Conservation (phyloP, 2,888 invertebrate genomes). For the Amblyjoppa fuscipennis region DNA sequence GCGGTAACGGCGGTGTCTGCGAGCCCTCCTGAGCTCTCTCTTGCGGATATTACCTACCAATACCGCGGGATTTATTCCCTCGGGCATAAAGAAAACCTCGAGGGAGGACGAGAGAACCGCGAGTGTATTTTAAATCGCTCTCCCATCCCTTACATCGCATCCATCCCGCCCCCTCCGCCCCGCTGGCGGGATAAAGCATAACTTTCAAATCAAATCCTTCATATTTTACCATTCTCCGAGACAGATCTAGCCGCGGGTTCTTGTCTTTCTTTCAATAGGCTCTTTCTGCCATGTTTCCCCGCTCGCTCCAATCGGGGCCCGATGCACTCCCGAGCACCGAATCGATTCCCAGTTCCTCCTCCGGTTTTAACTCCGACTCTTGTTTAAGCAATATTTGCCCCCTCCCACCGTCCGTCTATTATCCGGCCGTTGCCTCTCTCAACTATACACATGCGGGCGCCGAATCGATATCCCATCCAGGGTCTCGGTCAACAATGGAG, state of each 20-base stretch:
- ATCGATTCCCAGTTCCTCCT: neutral
- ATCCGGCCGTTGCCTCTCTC: neutral
- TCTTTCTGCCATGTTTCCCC: neutral
- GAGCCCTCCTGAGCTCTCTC: slow-evolving; percentile 41
- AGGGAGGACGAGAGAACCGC: slow-evolving; percentile 63
- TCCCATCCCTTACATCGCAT: slow-evolving; percentile 29
- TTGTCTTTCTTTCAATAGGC: neutral
- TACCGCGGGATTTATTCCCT: slow-evolving; percentile 79
- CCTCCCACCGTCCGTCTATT: neutral
- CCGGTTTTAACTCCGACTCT: neutral
- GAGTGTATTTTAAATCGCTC: slow-evolving; percentile 75
- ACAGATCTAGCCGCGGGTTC: slow-evolving; percentile 18
- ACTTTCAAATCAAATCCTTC: slow-evolving; percentile 66
- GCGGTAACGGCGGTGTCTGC: slow-evolving; percentile 57
- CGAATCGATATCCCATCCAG: slow-evolving; percentile 25
- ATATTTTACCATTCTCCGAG: slow-evolving; percentile 61
- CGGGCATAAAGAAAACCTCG: slow-evolving; percentile 71
- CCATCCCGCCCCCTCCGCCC: neutral
- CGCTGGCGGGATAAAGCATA: slow-evolving; percentile 59
- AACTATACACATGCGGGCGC: slow-evolving; percentile 11
- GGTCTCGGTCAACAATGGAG: slow-evolving; percentile 46
- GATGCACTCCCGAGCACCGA: neutral
- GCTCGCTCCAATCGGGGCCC: neutral
- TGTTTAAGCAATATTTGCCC: slow-evolving; percentile 7
- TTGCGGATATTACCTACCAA: slow-evolving; percentile 78